A percentile compares a stretch with the other conserved stretches of the same genome.
Conservation (phyloP, 2,113 vertebrate genomes). For the Varanus komodoensis region DNA sequence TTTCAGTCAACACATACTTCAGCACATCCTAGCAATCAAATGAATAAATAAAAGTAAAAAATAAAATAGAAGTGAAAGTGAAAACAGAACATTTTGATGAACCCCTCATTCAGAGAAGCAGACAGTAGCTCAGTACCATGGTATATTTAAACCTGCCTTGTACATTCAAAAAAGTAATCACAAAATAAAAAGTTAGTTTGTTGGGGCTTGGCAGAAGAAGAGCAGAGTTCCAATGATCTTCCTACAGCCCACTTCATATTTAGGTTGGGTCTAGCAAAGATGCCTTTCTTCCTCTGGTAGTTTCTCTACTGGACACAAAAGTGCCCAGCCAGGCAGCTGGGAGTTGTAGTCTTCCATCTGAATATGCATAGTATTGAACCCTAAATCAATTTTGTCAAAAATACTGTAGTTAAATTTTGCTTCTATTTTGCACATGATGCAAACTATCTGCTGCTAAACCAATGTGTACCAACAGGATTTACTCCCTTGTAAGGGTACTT, state of each 20-base stretch:
- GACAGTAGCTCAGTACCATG: not conserved
- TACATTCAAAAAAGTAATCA: too few species aligned
- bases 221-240: too few species aligned
- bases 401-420: not conserved
- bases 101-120: not conserved
- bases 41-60: too few species aligned
- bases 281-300: not conserved
- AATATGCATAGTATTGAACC: too few species aligned
- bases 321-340: too few species aligned
- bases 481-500: too few species aligned
- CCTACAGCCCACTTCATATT: too few species aligned
- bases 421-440: not conserved
- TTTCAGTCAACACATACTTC: not conserved
- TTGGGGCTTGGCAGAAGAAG: too few species aligned
- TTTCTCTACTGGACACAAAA: not conserved
- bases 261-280: not conserved
- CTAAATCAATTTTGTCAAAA: not conserved
- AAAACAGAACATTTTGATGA: not conserved
- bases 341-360: too few species aligned
- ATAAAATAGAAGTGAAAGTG: too few species aligned
- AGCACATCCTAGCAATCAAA: not conserved
- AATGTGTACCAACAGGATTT: too few species aligned
- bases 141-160: not conserved
- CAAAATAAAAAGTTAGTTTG: too few species aligned
- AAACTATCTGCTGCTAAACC: not conserved